Percentiles rank a stretch among this genome's conserved stretches.
phyloP scores from a whole-genome alignment of 2,888 invertebrate species.

The Ypsolopha sequella region DNA sequence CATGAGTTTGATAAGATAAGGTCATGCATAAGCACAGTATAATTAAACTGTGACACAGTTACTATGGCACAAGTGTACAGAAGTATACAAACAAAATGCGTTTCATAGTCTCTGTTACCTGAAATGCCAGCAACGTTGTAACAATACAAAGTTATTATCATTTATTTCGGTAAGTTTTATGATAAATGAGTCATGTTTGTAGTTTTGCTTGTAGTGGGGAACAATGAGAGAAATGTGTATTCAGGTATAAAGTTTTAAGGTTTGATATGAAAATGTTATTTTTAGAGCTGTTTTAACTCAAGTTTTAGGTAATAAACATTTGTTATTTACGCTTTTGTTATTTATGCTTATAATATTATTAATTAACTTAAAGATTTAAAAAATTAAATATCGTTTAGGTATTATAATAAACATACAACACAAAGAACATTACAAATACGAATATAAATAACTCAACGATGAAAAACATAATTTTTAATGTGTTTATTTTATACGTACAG shows the following conservation, averaged over 20 bases:
- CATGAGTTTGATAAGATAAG: no score
- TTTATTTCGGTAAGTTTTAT: constrained; percentile 45
- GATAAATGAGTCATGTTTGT: constrained; percentile 46
- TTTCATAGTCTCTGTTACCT: background rate
- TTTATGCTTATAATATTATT: background rate
- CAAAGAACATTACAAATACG: no score
- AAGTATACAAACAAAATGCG: no score
- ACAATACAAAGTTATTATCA: constrained; percentile 38
- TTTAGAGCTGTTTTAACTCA: background rate
- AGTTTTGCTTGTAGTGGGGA: constrained; percentile 33
- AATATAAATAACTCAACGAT: no score
- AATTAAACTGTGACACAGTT: no score
- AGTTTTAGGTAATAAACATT: background rate
- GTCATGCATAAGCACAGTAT: no score
- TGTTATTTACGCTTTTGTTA: no score
- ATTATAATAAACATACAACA: no score
- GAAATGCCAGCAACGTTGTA: background rate
- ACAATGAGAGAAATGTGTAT: constrained; percentile 1
- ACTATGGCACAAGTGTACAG: no score
- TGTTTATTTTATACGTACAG: no score
- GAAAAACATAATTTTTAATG: no score
- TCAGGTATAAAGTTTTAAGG: constrained; percentile 2
- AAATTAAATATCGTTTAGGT: no score
- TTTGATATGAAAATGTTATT: constrained; percentile 1
- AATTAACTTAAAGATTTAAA: background rate